Evolutionary conservation across 2,797 vertebrate species (phyloP).

Genomic region (Halcyon leucocephala): DNA sequence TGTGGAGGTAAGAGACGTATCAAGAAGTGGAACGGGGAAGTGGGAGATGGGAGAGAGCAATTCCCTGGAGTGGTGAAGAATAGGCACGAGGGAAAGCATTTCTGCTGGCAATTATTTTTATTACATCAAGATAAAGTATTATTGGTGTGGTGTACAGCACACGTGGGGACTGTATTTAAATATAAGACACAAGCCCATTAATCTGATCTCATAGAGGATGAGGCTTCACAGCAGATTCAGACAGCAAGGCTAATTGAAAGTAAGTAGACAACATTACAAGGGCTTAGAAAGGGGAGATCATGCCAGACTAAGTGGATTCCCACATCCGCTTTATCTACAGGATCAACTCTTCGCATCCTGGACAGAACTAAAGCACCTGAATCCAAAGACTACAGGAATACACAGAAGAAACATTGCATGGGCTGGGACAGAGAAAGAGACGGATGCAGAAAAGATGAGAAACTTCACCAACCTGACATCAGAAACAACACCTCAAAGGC

Average conservation of each 20-base stretch:
- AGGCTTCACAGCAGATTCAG: not conserved
- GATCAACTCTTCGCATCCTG: not conserved
- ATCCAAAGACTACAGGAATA: not conserved
- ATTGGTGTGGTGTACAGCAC: not conserved
- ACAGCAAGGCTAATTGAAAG: not conserved
- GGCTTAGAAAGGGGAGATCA: not conserved
- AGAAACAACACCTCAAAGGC: not conserved
- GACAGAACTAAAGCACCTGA: not conserved
- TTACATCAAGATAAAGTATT: slow-evolving; percentile 32
- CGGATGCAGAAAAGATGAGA: not conserved
- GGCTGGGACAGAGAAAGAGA: not conserved
- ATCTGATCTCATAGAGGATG: not conserved
- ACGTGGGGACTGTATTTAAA: slow-evolving; percentile 28
- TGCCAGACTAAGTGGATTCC: not conserved
- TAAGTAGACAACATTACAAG: not conserved
- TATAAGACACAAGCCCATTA: not conserved
- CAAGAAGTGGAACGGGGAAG: not conserved
- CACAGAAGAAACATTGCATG: not conserved
- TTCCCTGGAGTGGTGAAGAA: not conserved
- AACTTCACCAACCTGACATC: not conserved
- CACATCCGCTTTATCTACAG: not conserved
- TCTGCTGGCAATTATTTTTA: slow-evolving; percentile 12
- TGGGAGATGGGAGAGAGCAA: not conserved
- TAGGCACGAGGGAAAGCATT: not conserved
- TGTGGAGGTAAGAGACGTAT: not conserved